Conservation (phyloP, 2,888 invertebrate genomes). For the Stenurella melanura region DNA sequence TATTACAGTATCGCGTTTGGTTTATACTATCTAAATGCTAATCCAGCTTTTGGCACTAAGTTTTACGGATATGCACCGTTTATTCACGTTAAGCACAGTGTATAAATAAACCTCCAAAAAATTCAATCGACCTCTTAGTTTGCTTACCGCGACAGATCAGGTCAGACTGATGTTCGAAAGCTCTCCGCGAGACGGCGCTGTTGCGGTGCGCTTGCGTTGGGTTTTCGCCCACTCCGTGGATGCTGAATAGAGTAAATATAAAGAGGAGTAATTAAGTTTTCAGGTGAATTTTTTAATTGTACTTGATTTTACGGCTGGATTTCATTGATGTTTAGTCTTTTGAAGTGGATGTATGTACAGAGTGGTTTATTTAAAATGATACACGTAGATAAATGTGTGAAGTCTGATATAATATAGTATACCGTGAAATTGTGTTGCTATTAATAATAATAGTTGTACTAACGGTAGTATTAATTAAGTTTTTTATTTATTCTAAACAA, state of each 20-base stretch:
- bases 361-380: constrained; percentile 13
- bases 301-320: constrained; percentile 48
- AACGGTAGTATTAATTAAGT: too few species aligned
- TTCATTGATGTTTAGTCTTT: constrained; percentile 54
- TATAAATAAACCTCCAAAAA: constrained; percentile 45
- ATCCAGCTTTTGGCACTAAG: constrained; percentile 49
- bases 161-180: constrained; percentile 70
- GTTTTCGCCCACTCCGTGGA: constrained; percentile 56
- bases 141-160: constrained; percentile 68
- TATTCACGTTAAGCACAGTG: constrained; percentile 30
- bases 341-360: constrained; percentile 51
- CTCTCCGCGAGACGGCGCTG: constrained; percentile 68
- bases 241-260: constrained; percentile 62
- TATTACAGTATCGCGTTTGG: constrained; percentile 32
- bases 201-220: constrained; percentile 61
- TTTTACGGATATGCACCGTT: constrained; percentile 50
- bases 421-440: too few species aligned
- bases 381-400: too few species aligned
- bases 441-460: too few species aligned
- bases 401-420: too few species aligned
- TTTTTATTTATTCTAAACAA: too few species aligned
- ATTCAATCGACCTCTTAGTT: constrained; percentile 57
- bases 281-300: constrained; percentile 63
- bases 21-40: constrained; percentile 31
- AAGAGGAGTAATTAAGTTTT: constrained; percentile 65